Evolutionary conservation across 2,888 invertebrate genomes (phyloP), one percentile per base, ranked within the genome.

Genomic region (Lomographa bimaculata): DNA sequence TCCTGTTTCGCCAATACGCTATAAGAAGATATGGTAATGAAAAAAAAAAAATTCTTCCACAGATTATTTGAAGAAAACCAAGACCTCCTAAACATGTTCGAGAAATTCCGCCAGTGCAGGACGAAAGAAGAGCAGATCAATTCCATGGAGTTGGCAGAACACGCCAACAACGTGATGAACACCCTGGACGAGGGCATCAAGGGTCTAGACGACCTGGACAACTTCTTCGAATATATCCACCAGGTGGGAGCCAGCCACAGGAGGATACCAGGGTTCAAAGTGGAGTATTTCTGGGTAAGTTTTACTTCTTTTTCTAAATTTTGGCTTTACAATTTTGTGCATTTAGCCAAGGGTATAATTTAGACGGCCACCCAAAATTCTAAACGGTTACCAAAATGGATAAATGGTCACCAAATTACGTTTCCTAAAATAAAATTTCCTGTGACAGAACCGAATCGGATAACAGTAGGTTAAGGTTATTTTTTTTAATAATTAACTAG

Each of bases 111-210:
- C 43, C 92, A 94, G 54, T 89, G 95, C 64, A 92, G 92, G 71
- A 95, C 95, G 46, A 93, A 92, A 69, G 95, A 96, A 66, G 93
- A 96, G 60, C 95, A 96, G 71, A 92, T 94, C 47, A 92, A 92
- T 66, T 95, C 95, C 40, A 92, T 94, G 90, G 95, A 95, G 77
- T 85, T 97, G 46, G 95, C 94, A 2, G 95, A 96, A 57, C 97
- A 97, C 71, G 97, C 97, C 30, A 94, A 93, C 66, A 94, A 94
- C 61, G 97, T 97, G 12, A 97, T 97, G 97, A 93, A 92, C 62
- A 96, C 96, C 1, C 79, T 97, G 46, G 97, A 97, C 71, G 96
- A 97, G 68, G 95, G 96, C 46, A 97, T 97, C 80, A 94, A 94
- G 70, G 93, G 94, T 10, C 90, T 97, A 43, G 96, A 97, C 66